Evolutionary conservation across 2,113 vertebrate genomes (phyloP).

Genomic region (Puntigrus tetrazona): DNA sequence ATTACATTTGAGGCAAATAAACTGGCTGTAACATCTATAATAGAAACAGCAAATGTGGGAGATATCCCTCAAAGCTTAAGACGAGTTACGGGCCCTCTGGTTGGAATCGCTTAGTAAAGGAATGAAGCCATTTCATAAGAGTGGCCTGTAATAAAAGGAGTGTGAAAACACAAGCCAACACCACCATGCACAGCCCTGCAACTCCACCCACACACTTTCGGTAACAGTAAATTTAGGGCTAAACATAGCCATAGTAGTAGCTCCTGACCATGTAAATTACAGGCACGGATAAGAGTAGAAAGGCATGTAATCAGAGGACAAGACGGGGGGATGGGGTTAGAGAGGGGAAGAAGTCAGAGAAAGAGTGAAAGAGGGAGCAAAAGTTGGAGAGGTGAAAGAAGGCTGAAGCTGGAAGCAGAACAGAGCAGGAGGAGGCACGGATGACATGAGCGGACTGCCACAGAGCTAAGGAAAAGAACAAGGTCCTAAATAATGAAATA

Average conservation of each 20-base stretch:
- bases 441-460: constrained; percentile 4
- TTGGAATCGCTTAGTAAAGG: constrained; percentile 73
- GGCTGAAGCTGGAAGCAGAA: constrained; percentile 17
- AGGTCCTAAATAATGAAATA: neutral
- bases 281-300: constrained; percentile 69
- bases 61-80: constrained; percentile 53
- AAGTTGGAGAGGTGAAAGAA: constrained; percentile 49
- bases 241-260: constrained; percentile 79
- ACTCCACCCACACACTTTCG: constrained; percentile 81
- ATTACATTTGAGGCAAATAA: neutral
- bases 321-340: constrained; percentile 54
- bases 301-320: constrained; percentile 76
- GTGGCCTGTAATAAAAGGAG: constrained; percentile 77
- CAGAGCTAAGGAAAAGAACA: neutral
- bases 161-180: constrained; percentile 80
- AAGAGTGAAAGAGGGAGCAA: constrained; percentile 64
- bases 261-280: constrained; percentile 78
- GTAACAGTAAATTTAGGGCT: constrained; percentile 79
- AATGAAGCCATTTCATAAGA: constrained; percentile 77
- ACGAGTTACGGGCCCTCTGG: constrained; percentile 61
- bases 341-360: constrained; percentile 59
- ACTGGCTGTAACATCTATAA: constrained; percentile 6
- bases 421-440: neutral
- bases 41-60: neutral
- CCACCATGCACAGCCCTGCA: constrained; percentile 69